Evolutionary conservation across 2,797 vertebrate genomes (phyloP).

Genomic region (Danio albolineatus): DNA sequence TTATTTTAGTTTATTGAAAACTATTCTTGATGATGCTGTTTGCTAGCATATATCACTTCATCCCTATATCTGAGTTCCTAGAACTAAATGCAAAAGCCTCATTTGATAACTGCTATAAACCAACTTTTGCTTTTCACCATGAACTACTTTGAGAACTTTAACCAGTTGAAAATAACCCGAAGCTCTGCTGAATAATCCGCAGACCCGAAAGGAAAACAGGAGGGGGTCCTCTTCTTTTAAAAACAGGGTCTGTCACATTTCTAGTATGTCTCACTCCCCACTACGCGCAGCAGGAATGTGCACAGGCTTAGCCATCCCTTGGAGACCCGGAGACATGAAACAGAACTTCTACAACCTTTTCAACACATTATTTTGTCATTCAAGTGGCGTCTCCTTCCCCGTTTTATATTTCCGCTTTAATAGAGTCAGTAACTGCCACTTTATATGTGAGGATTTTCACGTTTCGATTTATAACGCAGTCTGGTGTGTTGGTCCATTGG

Average conservation of each 20-base stretch:
- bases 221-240: neutral
- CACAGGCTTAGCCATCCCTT: neutral
- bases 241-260: neutral
- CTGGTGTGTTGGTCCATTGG: neutral
- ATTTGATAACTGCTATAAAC: no score
- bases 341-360: neutral
- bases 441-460: no score
- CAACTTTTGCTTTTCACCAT: neutral
- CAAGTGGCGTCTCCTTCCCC: neutral
- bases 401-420: neutral
- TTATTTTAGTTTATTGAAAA: no score
- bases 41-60: no score
- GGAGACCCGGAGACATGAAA: slow-evolving; percentile 2
- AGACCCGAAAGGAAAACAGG: slow-evolving; percentile 4
- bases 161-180: slow-evolving; percentile 12
- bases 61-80: no score
- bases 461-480: neutral
- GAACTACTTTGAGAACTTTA: neutral
- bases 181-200: neutral
- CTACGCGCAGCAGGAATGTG: slow-evolving; percentile 20
- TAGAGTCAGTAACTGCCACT: neutral
- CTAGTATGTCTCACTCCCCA: neutral
- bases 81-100: no score
- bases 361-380: neutral
- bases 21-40: no score